Base-by-base conservation (phyloP, 2,797 vertebrate species). In the Pseudochaenichthys georgianus region DNA sequence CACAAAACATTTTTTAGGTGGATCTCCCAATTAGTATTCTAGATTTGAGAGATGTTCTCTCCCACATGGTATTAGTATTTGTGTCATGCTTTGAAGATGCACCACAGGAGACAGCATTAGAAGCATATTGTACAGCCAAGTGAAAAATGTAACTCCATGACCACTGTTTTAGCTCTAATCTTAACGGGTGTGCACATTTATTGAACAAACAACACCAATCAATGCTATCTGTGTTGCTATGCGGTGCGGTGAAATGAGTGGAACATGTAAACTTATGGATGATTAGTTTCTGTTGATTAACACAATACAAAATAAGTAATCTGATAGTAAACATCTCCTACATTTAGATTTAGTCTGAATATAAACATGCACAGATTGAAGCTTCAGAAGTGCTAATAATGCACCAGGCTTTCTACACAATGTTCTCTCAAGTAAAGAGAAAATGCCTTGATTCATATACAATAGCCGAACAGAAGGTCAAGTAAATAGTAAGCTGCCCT, bases 111-210 rank as follows among this genome's bases (percentile, higher is more conserved):
- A 83, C 23, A 28, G 48, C 54, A 75, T 81, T 73, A 75, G 45
- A 38, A 75, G 47, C 47, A 48, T 45, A 57, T 65, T 79, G 54
- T 70, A 80, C 69, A 71, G 47, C 38, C 72, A 52, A 75, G 71
- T 75, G 74, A 85, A 77, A 82, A 70, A 75, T 64, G 43, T 8
- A 73, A 81, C 28, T 59, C 65, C n/a, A 48, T 68, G 50, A 81
- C 62, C 58, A 67, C 41, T 61, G 41, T 50, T 42, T 77, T 80
- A 67, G 59, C 38, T 72, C 10, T 55, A 59, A 28, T 34, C 62
- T 70, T 62, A 70, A 84, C 45, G 23, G 13, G 16, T 57, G 31
- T 19, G 57, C 12, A 57, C 38, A 57, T 71, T 80, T 57, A 61
- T 55, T 79, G 16, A 70, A 63, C 54, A 77, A 64, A 67, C 53